Evolutionary conservation across 2,888 invertebrate genomes (phyloP).

Genomic region (Drosophila helvetica): DNA sequence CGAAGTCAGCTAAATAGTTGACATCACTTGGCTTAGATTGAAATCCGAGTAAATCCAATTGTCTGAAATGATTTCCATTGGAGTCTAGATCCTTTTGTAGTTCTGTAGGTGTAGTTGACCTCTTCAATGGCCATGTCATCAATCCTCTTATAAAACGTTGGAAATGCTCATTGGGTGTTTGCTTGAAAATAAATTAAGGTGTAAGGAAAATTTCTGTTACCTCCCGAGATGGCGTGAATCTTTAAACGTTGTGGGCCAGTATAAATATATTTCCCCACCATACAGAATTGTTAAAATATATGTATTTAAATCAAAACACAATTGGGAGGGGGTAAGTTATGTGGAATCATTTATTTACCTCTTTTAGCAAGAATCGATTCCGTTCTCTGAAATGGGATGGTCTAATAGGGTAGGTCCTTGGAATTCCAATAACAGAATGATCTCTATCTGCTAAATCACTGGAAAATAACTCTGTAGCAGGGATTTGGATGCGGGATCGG

Average conservation of each 20-base stretch:
- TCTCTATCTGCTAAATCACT: constrained; percentile 39
- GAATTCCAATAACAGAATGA: constrained; percentile 53
- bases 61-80: constrained; percentile 1
- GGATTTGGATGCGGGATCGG: constrained; percentile 31
- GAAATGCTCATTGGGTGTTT: constrained; percentile 15
- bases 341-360: constrained; percentile 60
- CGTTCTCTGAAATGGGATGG: constrained; percentile 82
- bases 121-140: constrained; percentile 5
- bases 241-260: no score
- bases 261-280: no score
- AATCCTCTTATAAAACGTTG: constrained; percentile 23
- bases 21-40: not conserved
- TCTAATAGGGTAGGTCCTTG: constrained; percentile 68
- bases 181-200: constrained; percentile 20
- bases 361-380: constrained; percentile 78
- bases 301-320: not conserved
- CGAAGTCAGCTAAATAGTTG: not conserved
- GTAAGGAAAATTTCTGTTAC: not conserved
- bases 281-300: not conserved
- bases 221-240: no score
- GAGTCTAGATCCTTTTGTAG: not conserved
- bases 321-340: not conserved
- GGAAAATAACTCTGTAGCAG: constrained; percentile 28
- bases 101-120: not conserved
- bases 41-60: not conserved